Percentiles rank a stretch among this genome's conserved stretches.
phyloP scores from a whole-genome alignment of 2,888 invertebrate species.

The Melanotus villosus region DNA sequence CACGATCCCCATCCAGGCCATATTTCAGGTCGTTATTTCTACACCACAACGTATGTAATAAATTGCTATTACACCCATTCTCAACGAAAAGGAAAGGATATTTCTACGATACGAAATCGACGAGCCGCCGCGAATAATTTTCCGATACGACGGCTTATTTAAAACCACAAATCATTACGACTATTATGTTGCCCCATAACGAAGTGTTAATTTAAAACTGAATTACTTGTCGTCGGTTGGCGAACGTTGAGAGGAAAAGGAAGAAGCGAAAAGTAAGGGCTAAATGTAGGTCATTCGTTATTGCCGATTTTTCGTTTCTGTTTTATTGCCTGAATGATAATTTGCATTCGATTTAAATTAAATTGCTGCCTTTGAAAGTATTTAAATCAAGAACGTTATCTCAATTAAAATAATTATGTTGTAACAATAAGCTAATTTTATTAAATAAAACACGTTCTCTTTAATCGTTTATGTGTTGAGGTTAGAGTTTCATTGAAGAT shows the following conservation, averaged over 20 bases:
- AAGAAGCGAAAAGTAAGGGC: neutral
- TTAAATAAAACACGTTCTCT: no score
- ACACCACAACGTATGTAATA: constrained; percentile 34
- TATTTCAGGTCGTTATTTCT: constrained; percentile 41
- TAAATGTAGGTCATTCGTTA: neutral
- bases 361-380: no score
- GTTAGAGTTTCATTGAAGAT: no score
- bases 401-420: no score
- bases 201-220: constrained; percentile 8
- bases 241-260: neutral
- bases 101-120: neutral
- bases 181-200: neutral
- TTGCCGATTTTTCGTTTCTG: no score
- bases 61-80: constrained; percentile 25
- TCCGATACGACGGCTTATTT: neutral
- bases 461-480: no score
- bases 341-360: no score
- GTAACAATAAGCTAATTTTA: no score
- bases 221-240: neutral
- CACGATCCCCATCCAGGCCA: constrained; percentile 37
- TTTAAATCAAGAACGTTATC: no score
- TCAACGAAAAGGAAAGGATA: neutral
- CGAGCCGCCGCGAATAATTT: neutral
- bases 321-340: no score
- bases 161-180: neutral